Conservation (phyloP, 2,888 invertebrate species). For the Sinhomidia bicolor region DNA sequence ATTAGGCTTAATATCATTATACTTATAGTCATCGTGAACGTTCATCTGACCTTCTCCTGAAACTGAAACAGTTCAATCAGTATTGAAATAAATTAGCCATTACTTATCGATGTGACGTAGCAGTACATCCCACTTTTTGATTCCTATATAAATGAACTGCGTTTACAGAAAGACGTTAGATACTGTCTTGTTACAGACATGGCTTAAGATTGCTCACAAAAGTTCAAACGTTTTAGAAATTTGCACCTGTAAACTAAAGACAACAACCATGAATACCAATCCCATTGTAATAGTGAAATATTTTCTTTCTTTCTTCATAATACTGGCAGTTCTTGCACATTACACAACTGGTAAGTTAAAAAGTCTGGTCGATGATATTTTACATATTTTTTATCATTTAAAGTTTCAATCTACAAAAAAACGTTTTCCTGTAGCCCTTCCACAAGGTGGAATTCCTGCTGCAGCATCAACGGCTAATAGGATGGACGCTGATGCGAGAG, state of each 20-base stretch:
- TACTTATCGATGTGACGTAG: neutral
- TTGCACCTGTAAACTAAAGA: neutral
- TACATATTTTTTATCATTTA: neutral
- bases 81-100: constrained; percentile 25
- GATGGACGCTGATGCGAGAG: neutral
- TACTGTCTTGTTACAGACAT: neutral
- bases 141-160: neutral
- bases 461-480: neutral
- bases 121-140: neutral
- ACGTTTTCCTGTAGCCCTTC: constrained; percentile 11
- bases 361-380: neutral
- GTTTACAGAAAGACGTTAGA: too few species aligned
- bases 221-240: neutral
- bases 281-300: neutral
- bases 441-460: neutral
- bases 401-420: neutral
- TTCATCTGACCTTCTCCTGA: too few species aligned
- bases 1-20: too few species aligned
- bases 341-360: neutral
- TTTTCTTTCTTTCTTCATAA: neutral
- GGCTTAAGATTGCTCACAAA: neutral
- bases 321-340: neutral
- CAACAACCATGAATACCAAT: neutral
- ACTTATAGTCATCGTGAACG: too few species aligned
- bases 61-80: too few species aligned